Conservation (phyloP, 2,797 vertebrate genomes). For the Lates japonicus region DNA sequence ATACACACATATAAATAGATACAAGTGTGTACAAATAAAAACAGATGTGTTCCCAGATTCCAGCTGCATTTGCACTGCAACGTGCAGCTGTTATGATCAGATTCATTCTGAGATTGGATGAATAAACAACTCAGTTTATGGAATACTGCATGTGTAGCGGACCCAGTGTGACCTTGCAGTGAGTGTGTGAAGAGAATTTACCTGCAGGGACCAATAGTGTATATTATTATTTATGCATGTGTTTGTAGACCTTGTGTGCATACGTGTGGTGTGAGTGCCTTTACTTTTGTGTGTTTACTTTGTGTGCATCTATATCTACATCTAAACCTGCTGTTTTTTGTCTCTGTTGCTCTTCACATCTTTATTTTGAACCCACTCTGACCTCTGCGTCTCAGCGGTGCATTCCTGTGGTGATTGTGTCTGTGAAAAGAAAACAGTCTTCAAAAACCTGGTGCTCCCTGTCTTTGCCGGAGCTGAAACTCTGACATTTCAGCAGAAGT, state of each 20-base stretch:
- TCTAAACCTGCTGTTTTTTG: background rate
- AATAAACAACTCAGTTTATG: background rate
- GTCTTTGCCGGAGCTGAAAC: conserved; percentile 33
- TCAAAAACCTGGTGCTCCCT: conserved; percentile 46
- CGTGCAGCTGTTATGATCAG: background rate
- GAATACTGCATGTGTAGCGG: background rate
- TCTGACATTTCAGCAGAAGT: conserved; percentile 52
- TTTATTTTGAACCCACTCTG: conserved; percentile 53
- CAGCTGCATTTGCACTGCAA: background rate
- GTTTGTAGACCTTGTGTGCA: background rate
- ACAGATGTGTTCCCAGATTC: background rate
- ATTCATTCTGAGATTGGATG: background rate
- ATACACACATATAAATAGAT: background rate
- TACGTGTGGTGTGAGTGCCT: background rate
- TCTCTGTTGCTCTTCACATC: conserved; percentile 27
- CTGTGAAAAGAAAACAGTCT: conserved; percentile 67
- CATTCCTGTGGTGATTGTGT: conserved; percentile 70
- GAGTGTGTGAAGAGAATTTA: background rate
- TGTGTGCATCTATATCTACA: background rate
- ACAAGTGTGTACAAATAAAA: background rate
- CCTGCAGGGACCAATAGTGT: conserved; percentile 12
- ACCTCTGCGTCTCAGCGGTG: conserved; percentile 43
- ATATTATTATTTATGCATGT: conserved; percentile 9
- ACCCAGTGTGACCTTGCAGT: background rate
- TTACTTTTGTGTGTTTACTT: background rate